Base-by-base conservation (phyloP, 2,888 invertebrate genomes). In the Eupithecia abbreviata region DNA sequence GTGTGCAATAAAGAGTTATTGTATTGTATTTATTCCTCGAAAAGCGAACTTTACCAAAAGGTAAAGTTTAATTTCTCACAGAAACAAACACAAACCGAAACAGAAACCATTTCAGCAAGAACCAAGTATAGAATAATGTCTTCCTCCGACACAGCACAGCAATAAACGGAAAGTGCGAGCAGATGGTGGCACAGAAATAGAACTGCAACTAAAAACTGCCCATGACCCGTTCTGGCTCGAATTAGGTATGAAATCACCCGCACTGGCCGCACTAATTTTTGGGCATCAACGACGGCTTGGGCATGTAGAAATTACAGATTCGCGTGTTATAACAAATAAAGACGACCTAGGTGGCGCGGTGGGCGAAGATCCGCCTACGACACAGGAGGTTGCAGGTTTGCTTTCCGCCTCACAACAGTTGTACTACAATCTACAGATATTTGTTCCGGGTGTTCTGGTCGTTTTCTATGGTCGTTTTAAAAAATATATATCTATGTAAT, bases 141-240 rank as follows among this genome's bases (percentile, higher is more conserved):
- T 67, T 67, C 67, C 67, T 67, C 67, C 15, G 45, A 43, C 15
- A 67, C 43, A 45, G 67, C 15, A 67, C 43, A 45, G 67, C 45
- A 77, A 74, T 74, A 73, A 41, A 72, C 55, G 66, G 70, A 73
- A 71, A 75, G 73, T 47, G 65, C 75, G 62, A 55, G 18, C 69
- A 72, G 75, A 71, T 78, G 81, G 75, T 72, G 62, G 41, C 72
- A 70, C 80, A 43, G 45, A 77, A 79, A 82, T 82, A 82, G 81
- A 80, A 74, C 43, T 73, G 79, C 76, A 69, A 77, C 74, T 70
- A 49, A 75, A 75, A 75, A 68, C 68, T 71, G 75, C 49, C 70
- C 73, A 49, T 66, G 71, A 77, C 75, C 74, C 72, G 73, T 13
- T 69, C 30, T 65, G 10, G 68, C 76, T 71, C 68, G 66, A 74